Evolutionary conservation across 2,797 vertebrate genomes (phyloP).

Genomic region (Iguana delicatissima): DNA sequence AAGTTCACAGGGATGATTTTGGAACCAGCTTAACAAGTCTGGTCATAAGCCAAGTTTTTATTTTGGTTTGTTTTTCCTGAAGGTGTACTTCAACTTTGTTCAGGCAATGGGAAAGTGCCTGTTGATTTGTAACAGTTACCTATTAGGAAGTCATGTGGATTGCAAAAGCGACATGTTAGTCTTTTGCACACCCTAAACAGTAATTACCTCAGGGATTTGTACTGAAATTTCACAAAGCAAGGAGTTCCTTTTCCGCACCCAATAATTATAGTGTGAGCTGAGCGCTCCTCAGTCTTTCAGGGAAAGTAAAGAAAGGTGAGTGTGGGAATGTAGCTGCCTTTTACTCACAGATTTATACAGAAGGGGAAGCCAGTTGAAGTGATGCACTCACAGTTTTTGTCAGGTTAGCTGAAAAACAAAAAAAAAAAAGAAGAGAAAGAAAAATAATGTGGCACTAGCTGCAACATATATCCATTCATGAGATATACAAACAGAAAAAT

Average conservation of each 20-base stretch:
- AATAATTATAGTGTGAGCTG: conserved; percentile 20
- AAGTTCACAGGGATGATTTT: neutral
- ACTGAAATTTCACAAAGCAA: conserved; percentile 21
- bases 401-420: neutral
- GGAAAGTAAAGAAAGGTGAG: conserved; percentile 28
- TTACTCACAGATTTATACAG: neutral
- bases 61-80: neutral
- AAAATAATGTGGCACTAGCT: neutral
- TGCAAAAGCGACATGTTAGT: neutral
- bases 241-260: conserved; percentile 34
- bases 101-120: conserved; percentile 8
- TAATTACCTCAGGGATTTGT: conserved; percentile 30
- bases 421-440: no score
- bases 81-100: neutral
- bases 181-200: conserved; percentile 23
- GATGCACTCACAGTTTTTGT: neutral
- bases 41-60: neutral
- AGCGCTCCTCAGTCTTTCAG: neutral
- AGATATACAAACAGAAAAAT: neutral
- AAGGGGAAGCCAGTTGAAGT: neutral
- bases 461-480: neutral
- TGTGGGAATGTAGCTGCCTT: neutral
- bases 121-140: neutral
- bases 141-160: conserved; percentile 13
- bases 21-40: neutral